Evolutionary conservation across 2,797 vertebrate genomes (phyloP).

Genomic region (Enteromius thamalakanensis): DNA sequence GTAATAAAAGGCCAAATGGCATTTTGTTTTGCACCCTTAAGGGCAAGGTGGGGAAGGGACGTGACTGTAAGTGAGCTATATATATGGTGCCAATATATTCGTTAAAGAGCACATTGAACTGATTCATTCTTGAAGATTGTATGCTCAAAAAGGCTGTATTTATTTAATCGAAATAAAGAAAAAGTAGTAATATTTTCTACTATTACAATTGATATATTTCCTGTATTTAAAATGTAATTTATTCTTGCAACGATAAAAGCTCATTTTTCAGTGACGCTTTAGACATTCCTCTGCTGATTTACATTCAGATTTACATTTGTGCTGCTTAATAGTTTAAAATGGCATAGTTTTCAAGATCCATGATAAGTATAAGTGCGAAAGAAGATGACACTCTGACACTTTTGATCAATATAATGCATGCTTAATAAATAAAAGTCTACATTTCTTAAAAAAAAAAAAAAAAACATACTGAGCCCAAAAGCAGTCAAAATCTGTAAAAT

Average conservation of each 20-base stretch:
- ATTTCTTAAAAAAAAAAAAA: background rate
- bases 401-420: background rate
- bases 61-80: background rate
- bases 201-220: background rate
- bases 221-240: background rate
- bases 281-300: background rate
- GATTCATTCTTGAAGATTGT: background rate
- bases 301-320: background rate
- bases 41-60: background rate
- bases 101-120: background rate
- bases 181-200: background rate
- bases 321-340: background rate
- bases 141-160: background rate
- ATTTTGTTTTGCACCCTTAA: slow-evolving; percentile 3
- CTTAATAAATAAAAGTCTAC: background rate
- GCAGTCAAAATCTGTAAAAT: background rate
- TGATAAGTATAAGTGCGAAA: background rate
- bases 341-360: background rate
- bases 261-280: background rate
- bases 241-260: no score
- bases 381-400: background rate
- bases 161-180: background rate
- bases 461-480: background rate
- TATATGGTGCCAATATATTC: background rate
- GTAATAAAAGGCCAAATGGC: background rate